Conservation (phyloP, 2,797 vertebrate species). For the Coreius guichenoti region DNA sequence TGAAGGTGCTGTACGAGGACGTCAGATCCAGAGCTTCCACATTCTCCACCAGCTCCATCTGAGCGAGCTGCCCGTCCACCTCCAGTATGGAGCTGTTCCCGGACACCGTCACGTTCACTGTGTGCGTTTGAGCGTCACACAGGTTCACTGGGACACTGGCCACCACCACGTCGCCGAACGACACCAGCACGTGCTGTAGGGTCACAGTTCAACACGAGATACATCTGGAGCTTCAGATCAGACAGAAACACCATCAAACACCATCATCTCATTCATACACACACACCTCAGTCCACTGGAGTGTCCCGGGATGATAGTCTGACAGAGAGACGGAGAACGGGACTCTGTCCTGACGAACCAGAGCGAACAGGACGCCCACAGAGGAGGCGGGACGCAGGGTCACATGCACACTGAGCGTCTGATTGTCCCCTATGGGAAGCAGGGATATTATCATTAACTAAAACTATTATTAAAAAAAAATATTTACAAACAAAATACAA, state of each 20-base stretch:
- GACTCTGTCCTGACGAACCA: constrained; percentile 84
- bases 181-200: constrained; percentile 85
- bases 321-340: constrained; percentile 88
- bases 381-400: constrained; percentile 85
- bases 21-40: constrained; percentile 77
- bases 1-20: constrained; percentile 82
- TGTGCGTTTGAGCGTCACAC: constrained; percentile 85
- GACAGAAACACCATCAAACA: background rate
- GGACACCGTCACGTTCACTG: constrained; percentile 81
- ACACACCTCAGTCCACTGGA: constrained; percentile 88
- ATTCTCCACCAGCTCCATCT: constrained; percentile 70
- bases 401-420: constrained; percentile 83
- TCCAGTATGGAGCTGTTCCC: constrained; percentile 79
- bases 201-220: constrained; percentile 9
- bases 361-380: constrained; percentile 88
- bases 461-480: background rate
- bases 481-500: background rate
- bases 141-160: constrained; percentile 83
- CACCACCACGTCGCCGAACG: constrained; percentile 79
- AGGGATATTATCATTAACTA: background rate
- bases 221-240: background rate
- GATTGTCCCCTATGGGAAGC: constrained; percentile 67
- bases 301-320: constrained; percentile 86
- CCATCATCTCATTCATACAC: background rate
- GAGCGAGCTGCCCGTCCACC: constrained; percentile 81